Base-by-base conservation (phyloP, 1,140 invertebrate species). In the Brachionus rotundiformis region DNA sequence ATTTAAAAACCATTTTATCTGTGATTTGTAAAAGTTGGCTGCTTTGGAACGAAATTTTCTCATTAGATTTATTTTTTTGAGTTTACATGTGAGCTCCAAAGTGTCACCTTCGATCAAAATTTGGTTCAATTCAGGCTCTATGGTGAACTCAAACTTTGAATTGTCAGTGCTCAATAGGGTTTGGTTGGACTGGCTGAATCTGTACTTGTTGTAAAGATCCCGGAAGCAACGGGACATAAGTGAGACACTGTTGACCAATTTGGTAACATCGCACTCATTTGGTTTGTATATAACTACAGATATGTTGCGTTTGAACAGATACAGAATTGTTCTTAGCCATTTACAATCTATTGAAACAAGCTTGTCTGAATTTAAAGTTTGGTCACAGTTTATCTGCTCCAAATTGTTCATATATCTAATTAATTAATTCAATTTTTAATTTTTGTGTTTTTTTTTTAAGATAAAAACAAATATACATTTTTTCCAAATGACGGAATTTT, bases 1-100 rank as follows among this genome's bases (percentile, higher is more conserved):
- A 16, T 79, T 79, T 1, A 79, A 33, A 79, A 39, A 63, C 76
- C 76, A 79, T 79, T 79, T 63, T 63, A 79, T 63, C 13, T 79
- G 76, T 27, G 76, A 54, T 29, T 25, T 39, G 19, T 73, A 73
- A 29, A 73, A 73, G 41, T 73, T 73, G 7, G 16, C 0, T 8
- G 33, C 7, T 73, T 44, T 73, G 16, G 16, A 11, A 44, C 68
- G 68, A 73, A 44, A 73, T 44, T 73, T 73, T 73, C 27, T 73
- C 1, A 73, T 11, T 6, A 73, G 27, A 27, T 73, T 73, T 3
- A 73, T 44, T 44, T 73, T 73, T 54, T 79, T 79, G 23, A 63
- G 47, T 23, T 59, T 79, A 25, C 76, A 79, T 16, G 33, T 63
- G 10, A 79, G 33, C 47, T 79, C 76, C 13, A 79, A 25, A 23